These are phyloP conservation scores for Melanocharis versteri DNA, from an alignment of 2,113 vertebrate species.

Conservation along the genomic window DNA sequence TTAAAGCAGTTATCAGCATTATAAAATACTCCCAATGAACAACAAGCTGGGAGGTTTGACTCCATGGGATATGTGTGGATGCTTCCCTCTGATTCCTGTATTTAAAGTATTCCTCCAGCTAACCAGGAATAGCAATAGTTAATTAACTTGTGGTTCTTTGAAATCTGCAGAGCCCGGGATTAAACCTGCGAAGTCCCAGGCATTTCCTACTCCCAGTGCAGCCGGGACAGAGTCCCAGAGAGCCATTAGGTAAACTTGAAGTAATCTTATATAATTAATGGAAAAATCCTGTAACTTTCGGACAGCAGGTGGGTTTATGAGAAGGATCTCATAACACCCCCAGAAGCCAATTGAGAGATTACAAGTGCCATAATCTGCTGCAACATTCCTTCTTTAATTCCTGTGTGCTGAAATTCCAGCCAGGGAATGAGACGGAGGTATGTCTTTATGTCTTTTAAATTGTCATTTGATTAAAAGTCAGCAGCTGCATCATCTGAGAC, in stretches of 20 bases:
- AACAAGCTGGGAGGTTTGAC: not conserved
- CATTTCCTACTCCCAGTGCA: not conserved
- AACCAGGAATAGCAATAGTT: not conserved
- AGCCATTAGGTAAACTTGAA: slow-evolving; percentile 1
- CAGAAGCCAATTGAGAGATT: slow-evolving; percentile 7
- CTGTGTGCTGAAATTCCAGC: not conserved
- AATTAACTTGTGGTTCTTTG: not conserved
- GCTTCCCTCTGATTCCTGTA: not conserved
- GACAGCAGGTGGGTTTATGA: slow-evolving; percentile 13
- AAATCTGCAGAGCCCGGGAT: not conserved
- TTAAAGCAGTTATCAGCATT: not conserved
- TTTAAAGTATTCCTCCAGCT: not conserved
- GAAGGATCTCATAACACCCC: not conserved
- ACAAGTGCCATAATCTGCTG: not conserved
- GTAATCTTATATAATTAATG: slow-evolving; percentile 7
- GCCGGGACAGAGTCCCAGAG: not conserved
- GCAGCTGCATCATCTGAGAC: slow-evolving; percentile 35
- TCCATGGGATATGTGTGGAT: not conserved
- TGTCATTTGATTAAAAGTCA: slow-evolving; percentile 58
- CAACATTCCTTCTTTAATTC: not conserved
- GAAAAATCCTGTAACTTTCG: not conserved
- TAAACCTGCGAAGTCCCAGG: not conserved
- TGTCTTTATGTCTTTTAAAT: slow-evolving; percentile 2
- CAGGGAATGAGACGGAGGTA: not conserved
- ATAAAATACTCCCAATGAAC: not conserved